Evolutionary conservation across 92 coral and sea anemone genomes (phyloP).

Genomic region (Meandrina meandrites): DNA sequence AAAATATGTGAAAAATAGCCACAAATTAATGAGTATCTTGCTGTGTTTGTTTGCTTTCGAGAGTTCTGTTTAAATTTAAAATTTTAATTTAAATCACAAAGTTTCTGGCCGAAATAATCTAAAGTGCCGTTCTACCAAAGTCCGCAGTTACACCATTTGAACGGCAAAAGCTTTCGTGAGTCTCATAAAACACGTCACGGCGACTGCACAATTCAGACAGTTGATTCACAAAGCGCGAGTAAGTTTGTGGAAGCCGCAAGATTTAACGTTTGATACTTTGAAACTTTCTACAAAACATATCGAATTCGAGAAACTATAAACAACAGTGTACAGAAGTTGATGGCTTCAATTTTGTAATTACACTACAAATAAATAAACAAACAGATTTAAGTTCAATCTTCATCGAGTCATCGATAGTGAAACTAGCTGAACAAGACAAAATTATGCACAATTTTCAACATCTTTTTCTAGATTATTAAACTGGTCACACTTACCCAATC

Average conservation of each 20-base stretch:
- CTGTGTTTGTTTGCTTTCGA: neutral
- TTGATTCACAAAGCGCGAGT: neutral
- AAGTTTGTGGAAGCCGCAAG: neutral
- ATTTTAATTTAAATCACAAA: too few species aligned
- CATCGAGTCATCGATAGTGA: neutral
- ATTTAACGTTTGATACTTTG: neutral
- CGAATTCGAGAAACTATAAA: neutral
- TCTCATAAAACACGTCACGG: neutral
- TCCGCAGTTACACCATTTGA: neutral
- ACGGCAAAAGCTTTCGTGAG: neutral
- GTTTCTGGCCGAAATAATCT: too few species aligned
- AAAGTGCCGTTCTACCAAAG: neutral
- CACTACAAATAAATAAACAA: neutral
- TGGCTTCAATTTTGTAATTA: neutral
- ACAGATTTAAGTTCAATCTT: neutral
- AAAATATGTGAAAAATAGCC: neutral
- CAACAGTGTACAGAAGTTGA: neutral
- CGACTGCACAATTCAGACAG: neutral
- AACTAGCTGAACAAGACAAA: neutral
- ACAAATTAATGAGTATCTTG: neutral
- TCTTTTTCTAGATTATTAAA: neutral
- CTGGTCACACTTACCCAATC: neutral
- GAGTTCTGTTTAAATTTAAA: too few species aligned
- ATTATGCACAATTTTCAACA: neutral
- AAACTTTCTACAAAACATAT: neutral